These are phyloP conservation scores for Rhagonycha fulva DNA, from an alignment of 2,888 invertebrate species.

Conservation along the genomic window DNA sequence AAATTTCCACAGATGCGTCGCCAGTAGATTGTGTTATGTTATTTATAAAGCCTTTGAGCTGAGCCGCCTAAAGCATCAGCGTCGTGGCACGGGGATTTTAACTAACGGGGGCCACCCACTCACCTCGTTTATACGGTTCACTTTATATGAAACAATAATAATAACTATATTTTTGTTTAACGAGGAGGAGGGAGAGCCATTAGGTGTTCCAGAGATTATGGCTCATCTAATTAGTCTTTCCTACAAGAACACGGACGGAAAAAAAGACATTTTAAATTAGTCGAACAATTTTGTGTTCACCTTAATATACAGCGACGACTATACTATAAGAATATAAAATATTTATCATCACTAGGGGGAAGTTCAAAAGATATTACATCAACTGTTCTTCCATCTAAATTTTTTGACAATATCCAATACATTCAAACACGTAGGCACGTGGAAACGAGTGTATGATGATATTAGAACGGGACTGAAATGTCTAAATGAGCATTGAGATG, in stretches of 20 bases:
- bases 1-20: constrained; percentile 53
- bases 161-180: constrained; percentile 4
- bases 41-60: constrained; percentile 51
- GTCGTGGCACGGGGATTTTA: constrained; percentile 35
- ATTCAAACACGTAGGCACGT: constrained; percentile 3
- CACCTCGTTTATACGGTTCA: constrained; percentile 30
- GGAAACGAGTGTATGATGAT: constrained; percentile 20
- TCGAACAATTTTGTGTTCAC: background rate
- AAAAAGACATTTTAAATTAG: background rate
- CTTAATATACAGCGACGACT: background rate
- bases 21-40: constrained; percentile 52
- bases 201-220: background rate
- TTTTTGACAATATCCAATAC: constrained; percentile 2
- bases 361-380: background rate
- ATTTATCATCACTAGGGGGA: background rate
- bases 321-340: background rate
- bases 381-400: background rate
- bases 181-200: background rate
- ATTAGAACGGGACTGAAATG: constrained; percentile 29
- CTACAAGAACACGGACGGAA: background rate
- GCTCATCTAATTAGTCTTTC: background rate
- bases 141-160: constrained; percentile 30
- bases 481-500: constrained; percentile 34
- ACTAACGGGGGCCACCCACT: constrained; percentile 36
- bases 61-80: constrained; percentile 35